Evolutionary conservation across 2,888 invertebrate species (phyloP), one percentile per base, ranked within the genome.

Genomic region (Tetranychus truncatus): DNA sequence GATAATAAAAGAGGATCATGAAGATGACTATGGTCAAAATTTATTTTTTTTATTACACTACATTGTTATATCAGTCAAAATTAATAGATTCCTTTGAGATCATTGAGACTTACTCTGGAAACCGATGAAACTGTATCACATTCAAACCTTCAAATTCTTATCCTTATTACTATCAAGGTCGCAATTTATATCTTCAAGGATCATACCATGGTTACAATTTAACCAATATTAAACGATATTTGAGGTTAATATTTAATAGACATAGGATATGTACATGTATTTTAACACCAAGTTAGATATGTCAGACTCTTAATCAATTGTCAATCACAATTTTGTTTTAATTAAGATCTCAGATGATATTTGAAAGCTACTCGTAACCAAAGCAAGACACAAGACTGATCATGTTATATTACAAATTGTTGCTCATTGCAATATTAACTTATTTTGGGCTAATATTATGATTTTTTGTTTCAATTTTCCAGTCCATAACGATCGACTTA

Each of bases 401-500:
- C n/a, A 66, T 15, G n/a, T 20, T 20, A 20, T 8, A 18, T 66
- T 20, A 66, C 66, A 24, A 24, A n/a, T n/a, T n/a, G 24, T 24
- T 24, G 24, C 2, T 66, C 15, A 66, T 66, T 18, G 7, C 66
- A 6, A 66, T 20, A 18, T 66, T 20, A n/a, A 18, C 11, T 9
- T 15, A 20, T 20, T 66, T 66, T 66, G n/a, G 66, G 66, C 15
- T 15, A 7, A 66, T 7, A 66, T 6, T 66, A 6, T 24, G 34
- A 24, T 69, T 69, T 69, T 20, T 69, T n/a, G 18, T 8, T 69
- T 24, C 6, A n/a, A 69, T 24, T 21, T 69, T 24, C 20, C n/a
- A 69, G 69, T 69, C 69, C 11, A 69, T 69, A 11, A 69, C 69
- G 20, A 69, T 69, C 34, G 69, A 69, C 20, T 69, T 69, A 21